Evolutionary conservation across 2,113 vertebrate genomes (phyloP).

Genomic region (Arvicanthis niloticus): DNA sequence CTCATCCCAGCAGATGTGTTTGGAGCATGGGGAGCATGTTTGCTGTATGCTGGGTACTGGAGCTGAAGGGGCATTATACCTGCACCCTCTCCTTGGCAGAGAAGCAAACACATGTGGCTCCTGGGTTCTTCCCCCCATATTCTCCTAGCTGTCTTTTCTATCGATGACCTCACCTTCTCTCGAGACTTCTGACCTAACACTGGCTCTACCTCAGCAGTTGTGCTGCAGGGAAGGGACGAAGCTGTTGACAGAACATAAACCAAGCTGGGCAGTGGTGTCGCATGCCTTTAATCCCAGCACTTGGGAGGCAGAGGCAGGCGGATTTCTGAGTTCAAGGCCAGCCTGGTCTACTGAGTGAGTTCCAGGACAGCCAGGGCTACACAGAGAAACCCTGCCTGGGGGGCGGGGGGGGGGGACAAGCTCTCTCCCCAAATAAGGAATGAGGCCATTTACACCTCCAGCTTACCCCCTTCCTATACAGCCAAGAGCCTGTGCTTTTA

Average conservation of each 20-base stretch:
- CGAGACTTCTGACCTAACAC: not conserved
- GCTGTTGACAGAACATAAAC: not conserved
- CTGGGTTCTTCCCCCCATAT: not conserved
- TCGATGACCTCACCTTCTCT: not conserved
- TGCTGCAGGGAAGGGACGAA: not conserved
- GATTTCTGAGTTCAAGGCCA: too few species aligned
- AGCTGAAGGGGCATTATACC: not conserved
- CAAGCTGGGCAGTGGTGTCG: too few species aligned
- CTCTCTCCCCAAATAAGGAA: too few species aligned
- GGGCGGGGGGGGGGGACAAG: too few species aligned
- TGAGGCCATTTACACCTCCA: slow-evolving; percentile 34
- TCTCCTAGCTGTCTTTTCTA: not conserved
- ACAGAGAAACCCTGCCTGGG: too few species aligned
- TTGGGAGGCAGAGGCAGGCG: too few species aligned
- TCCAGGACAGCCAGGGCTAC: too few species aligned
- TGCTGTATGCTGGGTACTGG: not conserved
- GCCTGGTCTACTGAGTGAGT: too few species aligned
- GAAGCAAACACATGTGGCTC: not conserved
- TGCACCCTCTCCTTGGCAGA: slow-evolving; percentile 11
- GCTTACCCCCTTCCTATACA: not conserved
- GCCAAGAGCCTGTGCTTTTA: slow-evolving; percentile 57
- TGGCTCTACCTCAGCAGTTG: not conserved
- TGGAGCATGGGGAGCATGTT: not conserved
- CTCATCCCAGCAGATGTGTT: not conserved
- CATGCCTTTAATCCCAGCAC: too few species aligned